A percentile compares a stretch with the other conserved stretches of the same genome.
Evolutionary conservation across 2,888 invertebrate genomes (phyloP).

Genomic region (Euplagia quadripunctaria): DNA sequence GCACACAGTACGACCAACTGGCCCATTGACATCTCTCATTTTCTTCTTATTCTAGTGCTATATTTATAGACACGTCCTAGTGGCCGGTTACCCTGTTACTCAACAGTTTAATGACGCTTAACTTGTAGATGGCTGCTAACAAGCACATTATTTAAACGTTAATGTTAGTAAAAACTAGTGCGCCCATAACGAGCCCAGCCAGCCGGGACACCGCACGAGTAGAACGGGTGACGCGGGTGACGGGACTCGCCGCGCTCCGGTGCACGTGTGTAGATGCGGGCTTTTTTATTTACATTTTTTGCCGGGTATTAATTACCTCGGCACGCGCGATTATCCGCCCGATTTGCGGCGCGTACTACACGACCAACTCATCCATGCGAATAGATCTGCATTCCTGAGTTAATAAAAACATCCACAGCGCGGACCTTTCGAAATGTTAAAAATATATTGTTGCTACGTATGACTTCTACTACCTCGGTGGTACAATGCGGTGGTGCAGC

Average conservation of each 20-base stretch:
- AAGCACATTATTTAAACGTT: neutral
- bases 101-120: neutral
- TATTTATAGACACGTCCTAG: neutral
- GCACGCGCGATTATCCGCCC: constrained; percentile 46
- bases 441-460: neutral
- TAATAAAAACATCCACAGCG: neutral
- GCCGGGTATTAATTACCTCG: constrained; percentile 42
- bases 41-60: neutral
- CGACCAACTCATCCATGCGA: constrained; percentile 24
- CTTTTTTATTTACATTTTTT: constrained; percentile 40
- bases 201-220: neutral
- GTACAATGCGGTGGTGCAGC: too few species aligned
- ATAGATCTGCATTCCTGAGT: constrained; percentile 43
- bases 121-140: neutral
- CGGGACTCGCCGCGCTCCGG: neutral
- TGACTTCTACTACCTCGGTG: too few species aligned
- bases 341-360: constrained; percentile 34
- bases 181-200: neutral
- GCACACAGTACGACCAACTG: neutral
- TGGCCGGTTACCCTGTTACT: neutral
- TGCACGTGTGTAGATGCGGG: constrained; percentile 23
- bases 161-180: neutral
- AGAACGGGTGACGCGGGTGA: neutral
- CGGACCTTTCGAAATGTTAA: neutral
- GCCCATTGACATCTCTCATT: neutral